Conservation (phyloP, 2,888 invertebrate species). For the Aquatica leii region DNA sequence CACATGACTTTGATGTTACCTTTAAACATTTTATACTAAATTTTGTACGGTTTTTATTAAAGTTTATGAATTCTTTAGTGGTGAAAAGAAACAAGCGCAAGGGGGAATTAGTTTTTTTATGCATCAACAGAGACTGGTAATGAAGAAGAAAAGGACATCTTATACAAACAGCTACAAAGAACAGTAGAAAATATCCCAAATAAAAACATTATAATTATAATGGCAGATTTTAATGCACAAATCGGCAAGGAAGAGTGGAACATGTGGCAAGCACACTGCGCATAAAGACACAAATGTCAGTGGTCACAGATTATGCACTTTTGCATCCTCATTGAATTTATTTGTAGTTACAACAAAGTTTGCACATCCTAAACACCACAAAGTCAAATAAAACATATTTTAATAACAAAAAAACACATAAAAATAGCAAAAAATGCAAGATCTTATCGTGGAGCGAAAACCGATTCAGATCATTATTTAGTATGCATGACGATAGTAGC, state of each 20-base stretch:
- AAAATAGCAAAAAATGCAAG: not conserved
- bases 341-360: constrained; percentile 2
- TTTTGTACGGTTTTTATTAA: too few relatives aligned
- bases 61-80: too few relatives aligned
- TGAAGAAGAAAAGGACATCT: constrained; percentile 4
- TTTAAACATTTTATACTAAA: too few relatives aligned
- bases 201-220: not conserved
- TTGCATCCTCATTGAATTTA: not conserved
- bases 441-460: not conserved
- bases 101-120: too few relatives aligned
- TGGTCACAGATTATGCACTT: constrained; percentile 1
- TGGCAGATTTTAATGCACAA: not conserved
- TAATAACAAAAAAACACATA: not conserved
- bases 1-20: too few relatives aligned
- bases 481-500: not conserved
- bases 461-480: constrained; percentile 1
- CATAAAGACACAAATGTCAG: not conserved
- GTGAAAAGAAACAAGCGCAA: too few relatives aligned
- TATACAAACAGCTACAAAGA: not conserved
- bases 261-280: not conserved
- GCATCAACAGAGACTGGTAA: not conserved
- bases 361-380: not conserved
- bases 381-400: too few relatives aligned
- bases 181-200: not conserved
- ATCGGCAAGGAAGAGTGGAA: too few relatives aligned